Percentiles rank a stretch among this genome's conserved stretches.
phyloP scores from a whole-genome alignment of 2,113 vertebrate species.

The Canis aureus region DNA sequence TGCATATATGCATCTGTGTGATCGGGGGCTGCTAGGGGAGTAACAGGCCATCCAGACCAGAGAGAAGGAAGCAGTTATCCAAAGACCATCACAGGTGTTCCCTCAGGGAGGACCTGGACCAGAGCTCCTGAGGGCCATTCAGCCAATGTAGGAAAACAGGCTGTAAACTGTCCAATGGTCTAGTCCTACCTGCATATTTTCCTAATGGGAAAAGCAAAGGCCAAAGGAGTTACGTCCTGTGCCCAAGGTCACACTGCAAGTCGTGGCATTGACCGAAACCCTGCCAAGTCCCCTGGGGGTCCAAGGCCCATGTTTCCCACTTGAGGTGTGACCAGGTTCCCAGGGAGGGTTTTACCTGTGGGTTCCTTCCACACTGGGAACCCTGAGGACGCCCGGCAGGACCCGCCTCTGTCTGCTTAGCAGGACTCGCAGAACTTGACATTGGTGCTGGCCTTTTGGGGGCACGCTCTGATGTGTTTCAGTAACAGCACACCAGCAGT shows the following conservation, averaged over 20 bases:
- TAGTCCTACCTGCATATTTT: not conserved
- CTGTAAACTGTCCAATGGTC: not conserved
- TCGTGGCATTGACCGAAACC: not conserved
- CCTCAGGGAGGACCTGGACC: not conserved
- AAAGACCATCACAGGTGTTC: not conserved
- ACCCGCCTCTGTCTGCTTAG: fast-evolving
- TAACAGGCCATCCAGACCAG: not conserved
- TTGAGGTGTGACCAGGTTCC: not conserved
- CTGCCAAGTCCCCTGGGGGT: not conserved
- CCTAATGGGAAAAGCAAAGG: not conserved
- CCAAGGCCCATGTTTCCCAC: too few species aligned
- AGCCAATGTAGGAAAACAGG: not conserved
- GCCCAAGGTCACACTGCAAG: not conserved
- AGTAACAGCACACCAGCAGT: not conserved
- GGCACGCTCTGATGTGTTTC: not conserved
- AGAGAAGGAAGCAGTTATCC: not conserved
- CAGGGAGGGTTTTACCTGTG: not conserved
- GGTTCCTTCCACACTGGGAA: not conserved
- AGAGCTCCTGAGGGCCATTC: not conserved
- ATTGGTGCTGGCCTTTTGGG: fast-evolving
- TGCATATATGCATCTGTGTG: not conserved
- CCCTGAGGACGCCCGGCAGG: not conserved
- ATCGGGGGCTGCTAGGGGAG: not conserved
- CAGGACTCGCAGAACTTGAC: not conserved
- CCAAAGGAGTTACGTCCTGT: not conserved